Evolutionary conservation across 2,888 invertebrate species (phyloP), one percentile per base, ranked within the genome.

Genomic region (Zaprionus obscuricornis): DNA sequence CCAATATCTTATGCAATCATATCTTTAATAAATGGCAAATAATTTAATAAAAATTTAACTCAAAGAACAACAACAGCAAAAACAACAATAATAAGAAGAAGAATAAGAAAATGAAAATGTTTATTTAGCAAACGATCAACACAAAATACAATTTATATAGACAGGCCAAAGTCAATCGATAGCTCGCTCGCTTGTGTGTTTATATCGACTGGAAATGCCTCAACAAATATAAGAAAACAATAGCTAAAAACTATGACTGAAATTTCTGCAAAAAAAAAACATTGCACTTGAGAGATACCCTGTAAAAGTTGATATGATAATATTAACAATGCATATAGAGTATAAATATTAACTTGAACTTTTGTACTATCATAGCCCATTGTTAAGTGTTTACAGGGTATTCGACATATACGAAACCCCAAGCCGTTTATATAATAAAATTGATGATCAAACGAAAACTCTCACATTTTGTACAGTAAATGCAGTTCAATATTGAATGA

Each of bases 391-490:
- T 6, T 17, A 10, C 8, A 42, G 43, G 36, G 55, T 58, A 52
- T 55, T 7, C 10, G 50, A 26, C 24, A 43, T 34, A 33, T 54
- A 33, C 29, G 47, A 60, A 11, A 36, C 45, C 42, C 31, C 46
- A 59, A 63, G 37, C 37, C 40, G 54, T 64, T 45, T 66, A 66
- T 78, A 70, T 65, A 85, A 88, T 88, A 81, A 88, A 88, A 78
- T 84, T 74, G 76, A 82, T 88, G 88, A 88, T 88, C 88, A 88
- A 88, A 88, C 78, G 86, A 76, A 88, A 88, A 87, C 74, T 87
- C 78, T 83, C 88, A 85, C 85, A 75, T 82, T 50, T 51, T 71
- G 60, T 59, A 46, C 40, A 43, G 37, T 33, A 47, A 55, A 58
- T 66, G 58, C 49, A 57, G 31, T 39, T 39, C 16, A 33, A 42